Conservation (phyloP, 2,797 vertebrate genomes). For the Triplophysa bombifrons region DNA sequence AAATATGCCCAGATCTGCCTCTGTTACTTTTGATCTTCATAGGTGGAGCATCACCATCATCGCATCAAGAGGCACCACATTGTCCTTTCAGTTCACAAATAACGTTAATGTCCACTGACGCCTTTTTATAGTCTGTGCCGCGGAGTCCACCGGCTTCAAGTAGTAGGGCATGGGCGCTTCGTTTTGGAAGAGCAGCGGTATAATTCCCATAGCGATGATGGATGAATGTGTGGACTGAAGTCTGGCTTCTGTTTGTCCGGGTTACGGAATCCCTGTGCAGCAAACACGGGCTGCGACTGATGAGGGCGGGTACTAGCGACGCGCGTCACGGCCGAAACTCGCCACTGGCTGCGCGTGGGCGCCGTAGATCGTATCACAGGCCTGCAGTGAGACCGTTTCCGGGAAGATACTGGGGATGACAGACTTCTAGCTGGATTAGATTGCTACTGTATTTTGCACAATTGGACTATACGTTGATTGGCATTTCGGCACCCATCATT, state of each 20-base stretch:
- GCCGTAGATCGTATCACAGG: constrained; percentile 35
- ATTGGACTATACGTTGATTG: background rate
- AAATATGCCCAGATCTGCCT: constrained; percentile 61
- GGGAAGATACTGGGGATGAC: constrained; percentile 33
- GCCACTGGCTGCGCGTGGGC: constrained; percentile 10
- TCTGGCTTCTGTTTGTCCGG: constrained; percentile 64
- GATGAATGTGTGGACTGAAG: constrained; percentile 60
- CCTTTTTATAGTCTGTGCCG: constrained; percentile 66
- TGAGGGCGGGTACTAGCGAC: constrained; percentile 57
- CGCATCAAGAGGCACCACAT: constrained; percentile 53
- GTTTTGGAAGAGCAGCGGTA: constrained; percentile 55
- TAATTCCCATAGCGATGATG: constrained; percentile 75
- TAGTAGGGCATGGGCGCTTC: constrained; percentile 58
- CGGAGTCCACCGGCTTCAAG: constrained; percentile 61
- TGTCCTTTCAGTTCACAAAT: constrained; percentile 55
- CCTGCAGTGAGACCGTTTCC: constrained; percentile 37
- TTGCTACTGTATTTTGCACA: background rate
- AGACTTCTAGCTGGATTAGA: background rate
- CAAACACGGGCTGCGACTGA: constrained; percentile 63
- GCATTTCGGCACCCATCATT: no score
- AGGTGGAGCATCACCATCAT: constrained; percentile 64
- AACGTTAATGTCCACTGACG: constrained; percentile 49
- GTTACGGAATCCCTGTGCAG: constrained; percentile 59
- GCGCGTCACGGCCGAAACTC: constrained; percentile 57
- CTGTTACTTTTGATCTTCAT: constrained; percentile 64